phyloP scores from a whole-genome alignment of 2,888 invertebrate species.

The Epistrophe grossulariae region DNA sequence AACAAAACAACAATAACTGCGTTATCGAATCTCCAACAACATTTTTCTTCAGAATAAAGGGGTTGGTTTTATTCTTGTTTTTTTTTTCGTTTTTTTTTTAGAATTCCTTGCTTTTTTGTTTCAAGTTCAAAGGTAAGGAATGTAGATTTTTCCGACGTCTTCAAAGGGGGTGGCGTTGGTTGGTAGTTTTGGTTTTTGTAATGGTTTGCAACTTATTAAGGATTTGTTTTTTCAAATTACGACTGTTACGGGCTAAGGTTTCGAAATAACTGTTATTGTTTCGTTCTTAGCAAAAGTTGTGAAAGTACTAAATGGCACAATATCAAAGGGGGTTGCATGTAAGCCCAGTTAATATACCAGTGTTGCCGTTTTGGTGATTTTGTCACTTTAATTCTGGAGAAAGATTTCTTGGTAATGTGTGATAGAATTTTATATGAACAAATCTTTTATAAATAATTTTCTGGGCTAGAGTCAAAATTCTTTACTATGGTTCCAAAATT shows the following conservation, averaged over 20 bases:
- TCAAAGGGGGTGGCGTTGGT: background rate
- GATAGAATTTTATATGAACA: too few relatives aligned
- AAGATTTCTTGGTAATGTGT: too few relatives aligned
- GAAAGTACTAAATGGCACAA: slow-evolving; percentile 49
- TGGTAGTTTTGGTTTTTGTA: slow-evolving; percentile 2
- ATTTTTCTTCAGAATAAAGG: slow-evolving; percentile 11
- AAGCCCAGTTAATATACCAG: background rate
- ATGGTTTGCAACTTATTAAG: slow-evolving; percentile 14
- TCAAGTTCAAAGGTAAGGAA: slow-evolving; percentile 69
- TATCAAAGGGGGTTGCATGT: slow-evolving; percentile 49
- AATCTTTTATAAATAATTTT: too few relatives aligned
- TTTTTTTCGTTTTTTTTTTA: background rate
- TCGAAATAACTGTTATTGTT: slow-evolving; percentile 60
- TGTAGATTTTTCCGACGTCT: slow-evolving; percentile 1
- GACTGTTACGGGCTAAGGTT: slow-evolving; percentile 54
- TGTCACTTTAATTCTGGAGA: background rate
- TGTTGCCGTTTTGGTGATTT: background rate
- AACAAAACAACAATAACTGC: slow-evolving; percentile 28
- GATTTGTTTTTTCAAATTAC: slow-evolving; percentile 18
- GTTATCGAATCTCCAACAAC: slow-evolving; percentile 36
- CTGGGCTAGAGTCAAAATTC: too few relatives aligned
- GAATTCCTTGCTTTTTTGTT: slow-evolving; percentile 41
- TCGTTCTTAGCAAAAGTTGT: slow-evolving; percentile 58
- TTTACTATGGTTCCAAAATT: too few relatives aligned
- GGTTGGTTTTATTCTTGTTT: background rate